phyloP scores from a whole-genome alignment of 2,888 invertebrate species.

The Caenorhabditis sp. region DNA sequence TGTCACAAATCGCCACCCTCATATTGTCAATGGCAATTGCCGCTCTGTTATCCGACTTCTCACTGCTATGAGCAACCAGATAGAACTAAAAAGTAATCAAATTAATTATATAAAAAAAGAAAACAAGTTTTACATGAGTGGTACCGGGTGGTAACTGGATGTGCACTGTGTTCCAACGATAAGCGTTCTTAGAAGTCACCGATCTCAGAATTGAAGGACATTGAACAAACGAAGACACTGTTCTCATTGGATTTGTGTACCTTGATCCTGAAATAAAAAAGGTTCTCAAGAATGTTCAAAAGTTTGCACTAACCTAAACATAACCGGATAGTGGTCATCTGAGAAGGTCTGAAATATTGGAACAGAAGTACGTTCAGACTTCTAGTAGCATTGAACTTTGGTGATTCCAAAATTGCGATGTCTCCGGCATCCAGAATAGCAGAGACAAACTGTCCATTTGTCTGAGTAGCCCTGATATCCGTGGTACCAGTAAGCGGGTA shows the following conservation, averaged over 20 bases:
- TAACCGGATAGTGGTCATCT: conserved; percentile 78
- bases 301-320: conserved; percentile 72
- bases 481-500: conserved; percentile 80
- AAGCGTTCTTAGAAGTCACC: conserved; percentile 80
- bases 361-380: conserved; percentile 82
- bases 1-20: conserved; percentile 81
- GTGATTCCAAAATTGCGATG: conserved; percentile 82
- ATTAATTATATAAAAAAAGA: no score
- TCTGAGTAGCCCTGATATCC: conserved; percentile 78
- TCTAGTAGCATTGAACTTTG: conserved; percentile 79
- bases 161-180: conserved; percentile 82
- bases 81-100: conserved; percentile 76
- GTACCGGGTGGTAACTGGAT: conserved; percentile 82
- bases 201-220: conserved; percentile 82
- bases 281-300: background rate
- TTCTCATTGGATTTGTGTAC: conserved; percentile 80
- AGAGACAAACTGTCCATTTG: conserved; percentile 81
- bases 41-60: conserved; percentile 75
- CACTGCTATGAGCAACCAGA: conserved; percentile 81
- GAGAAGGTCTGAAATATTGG: conserved; percentile 80
- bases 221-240: conserved; percentile 78
- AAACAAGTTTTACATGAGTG: conserved; percentile 74
- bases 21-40: conserved; percentile 82
- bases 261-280: conserved; percentile 63
- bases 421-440: conserved; percentile 81